Conservation (phyloP, 2,888 invertebrate genomes). For the Crioceris asparagi region DNA sequence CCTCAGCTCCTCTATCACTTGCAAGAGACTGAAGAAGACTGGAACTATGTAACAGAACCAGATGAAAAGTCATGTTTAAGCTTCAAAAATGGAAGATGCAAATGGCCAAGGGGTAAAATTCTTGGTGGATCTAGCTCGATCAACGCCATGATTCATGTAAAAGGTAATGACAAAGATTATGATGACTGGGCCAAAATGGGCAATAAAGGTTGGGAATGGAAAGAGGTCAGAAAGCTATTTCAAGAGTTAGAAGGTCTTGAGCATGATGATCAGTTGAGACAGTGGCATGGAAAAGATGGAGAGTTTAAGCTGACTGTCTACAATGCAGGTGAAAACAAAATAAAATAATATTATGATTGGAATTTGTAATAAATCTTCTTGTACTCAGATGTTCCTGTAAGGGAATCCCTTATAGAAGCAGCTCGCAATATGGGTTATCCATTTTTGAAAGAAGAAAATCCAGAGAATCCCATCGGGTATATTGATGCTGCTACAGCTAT, state of each 20-base stretch:
- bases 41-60: slow-evolving; percentile 41
- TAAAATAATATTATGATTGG: too few species aligned
- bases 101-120: slow-evolving; percentile 50
- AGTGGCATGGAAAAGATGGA: neutral
- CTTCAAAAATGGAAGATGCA: slow-evolving; percentile 33
- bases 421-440: slow-evolving; percentile 38
- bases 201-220: slow-evolving; percentile 29
- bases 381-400: slow-evolving; percentile 23
- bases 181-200: slow-evolving; percentile 51
- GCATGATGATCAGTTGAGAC: slow-evolving; percentile 15
- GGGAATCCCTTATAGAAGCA: slow-evolving; percentile 28
- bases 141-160: slow-evolving; percentile 55
- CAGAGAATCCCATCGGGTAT: slow-evolving; percentile 26
- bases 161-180: slow-evolving; percentile 54
- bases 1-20: slow-evolving; percentile 33
- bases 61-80: slow-evolving; percentile 35
- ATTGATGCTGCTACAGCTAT: slow-evolving; percentile 25
- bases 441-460: slow-evolving; percentile 21
- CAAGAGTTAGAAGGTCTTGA: neutral
- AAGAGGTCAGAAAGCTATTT: slow-evolving; percentile 12
- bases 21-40: slow-evolving; percentile 27
- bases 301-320: too few species aligned
- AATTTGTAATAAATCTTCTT: too few species aligned
- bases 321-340: too few species aligned
- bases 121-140: slow-evolving; percentile 54